Base-by-base conservation (phyloP, 2,113 vertebrate species). In the Rhinopithecus roxellana region DNA sequence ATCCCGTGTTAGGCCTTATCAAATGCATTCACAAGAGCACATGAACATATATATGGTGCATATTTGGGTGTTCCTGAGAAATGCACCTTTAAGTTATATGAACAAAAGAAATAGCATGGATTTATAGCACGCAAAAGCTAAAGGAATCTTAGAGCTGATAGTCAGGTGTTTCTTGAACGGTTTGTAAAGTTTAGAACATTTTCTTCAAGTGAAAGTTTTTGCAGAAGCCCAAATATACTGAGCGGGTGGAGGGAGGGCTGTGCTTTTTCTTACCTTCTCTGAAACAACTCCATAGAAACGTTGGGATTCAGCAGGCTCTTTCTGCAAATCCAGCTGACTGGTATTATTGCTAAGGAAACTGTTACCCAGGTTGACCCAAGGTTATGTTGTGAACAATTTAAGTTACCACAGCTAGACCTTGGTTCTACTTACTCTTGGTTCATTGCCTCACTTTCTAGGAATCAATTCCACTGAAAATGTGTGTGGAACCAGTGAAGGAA, bases 201-300 rank as follows among this genome's bases (percentile, higher is more conserved):
- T 89, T 78, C 22, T 97, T 87, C 0, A 6, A n/a, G 17, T 32
- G 52, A 43, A 61, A 90, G 17, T 64, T 89, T n/a, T 70, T 32
- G 23, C 6, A 61, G 43, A 81, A 88, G 38, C 30, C 30, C 38
- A 61, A 38, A 25, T 40, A 43, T 38, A 20, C 6, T 48, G 25
- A 35, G 27, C 2, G 6, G 4, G 9, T 4, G 3, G 7, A 23
- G 30, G 45, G 30, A 50, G n/a, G 8, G 11, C 3, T 38, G 3
- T 75, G 10, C 30, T 13, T 48, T 64, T 43, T 78, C 48, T 30
- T 74, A 59, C 12, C 40, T 17, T 81, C 12, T 12, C 3, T 3
- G 18, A 57, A 35, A 18, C 27, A n/a, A n/a, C 13, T 83, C 17
- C 57, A 7, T 0, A 18, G 55, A 64, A 35, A 18, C 57, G 69